These are phyloP conservation scores for Callyntrura sp. DNA, from an alignment of 2,888 invertebrate genomes.

Conservation along the genomic window DNA sequence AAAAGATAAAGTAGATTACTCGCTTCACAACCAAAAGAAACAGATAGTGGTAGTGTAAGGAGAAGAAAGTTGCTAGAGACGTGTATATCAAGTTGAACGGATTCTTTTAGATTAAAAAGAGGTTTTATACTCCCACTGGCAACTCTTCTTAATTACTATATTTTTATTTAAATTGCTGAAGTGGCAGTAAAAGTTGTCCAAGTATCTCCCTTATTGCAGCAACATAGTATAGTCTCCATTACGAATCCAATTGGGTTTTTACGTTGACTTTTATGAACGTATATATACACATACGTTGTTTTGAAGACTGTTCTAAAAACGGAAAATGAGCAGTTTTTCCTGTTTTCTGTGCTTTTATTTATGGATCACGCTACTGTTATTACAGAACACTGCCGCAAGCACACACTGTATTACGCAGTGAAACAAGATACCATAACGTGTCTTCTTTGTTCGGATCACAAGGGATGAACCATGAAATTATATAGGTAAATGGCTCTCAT, in stretches of 20 bases:
- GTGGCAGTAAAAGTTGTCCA: conserved; percentile 1
- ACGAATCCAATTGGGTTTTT: neutral
- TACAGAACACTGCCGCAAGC: neutral
- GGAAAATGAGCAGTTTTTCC: neutral
- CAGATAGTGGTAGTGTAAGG: neutral
- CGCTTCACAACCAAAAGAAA: conserved; percentile 38
- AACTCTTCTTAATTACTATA: conserved; percentile 57
- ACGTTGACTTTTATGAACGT: neutral
- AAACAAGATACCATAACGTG: neutral
- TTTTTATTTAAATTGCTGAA: conserved; percentile 57
- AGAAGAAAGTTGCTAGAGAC: neutral
- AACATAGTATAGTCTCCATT: neutral
- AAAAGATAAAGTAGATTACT: conserved; percentile 58
- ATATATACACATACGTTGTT: neutral
- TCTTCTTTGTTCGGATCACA: neutral
- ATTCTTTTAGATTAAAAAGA: conserved; percentile 51
- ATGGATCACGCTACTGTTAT: neutral
- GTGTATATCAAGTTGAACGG: neutral
- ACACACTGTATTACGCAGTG: neutral
- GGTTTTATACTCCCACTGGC: conserved; percentile 46
- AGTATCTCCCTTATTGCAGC: neutral
- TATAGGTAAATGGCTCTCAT: conserved; percentile 27
- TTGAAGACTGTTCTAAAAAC: too few relatives aligned
- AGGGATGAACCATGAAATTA: conserved; percentile 38
- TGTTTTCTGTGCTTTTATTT: neutral